Base-by-base conservation (phyloP, 2,797 vertebrate genomes). In the Sebastes elongatus region DNA sequence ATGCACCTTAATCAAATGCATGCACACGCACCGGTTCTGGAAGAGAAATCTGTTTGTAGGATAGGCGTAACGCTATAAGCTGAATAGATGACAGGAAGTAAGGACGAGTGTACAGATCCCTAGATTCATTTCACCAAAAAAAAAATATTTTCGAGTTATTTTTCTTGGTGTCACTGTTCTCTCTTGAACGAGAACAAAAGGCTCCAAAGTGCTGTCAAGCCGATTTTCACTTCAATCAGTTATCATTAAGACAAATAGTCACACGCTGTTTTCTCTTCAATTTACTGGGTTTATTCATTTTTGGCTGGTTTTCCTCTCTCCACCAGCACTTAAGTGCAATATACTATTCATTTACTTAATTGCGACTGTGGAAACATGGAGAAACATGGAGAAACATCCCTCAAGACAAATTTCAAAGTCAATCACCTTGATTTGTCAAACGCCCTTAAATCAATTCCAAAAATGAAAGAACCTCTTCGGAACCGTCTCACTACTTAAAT, bases 1-100 rank as follows among this genome's bases (percentile, higher is more conserved):
- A 62, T 28, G 46, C 68, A 46, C 32, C 16, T n/a, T 52, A 68
- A 68, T 83, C 25, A 60, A 52, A 87, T 83, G 68, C 83, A 35
- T 1, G 8, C 23, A 63, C 82, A 82, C 30, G 6, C 1, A 35
- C 63, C 23, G 1, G 27, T 13, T 28, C 27, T 16, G 57, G 13
- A 49, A 20, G 25, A 62, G 56, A 53, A 64, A 46, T 25, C 7
- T 27, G 14, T 18, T 14, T 8, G 27, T 2, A 7, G 7, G 62
- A 75, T 64, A 20, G 32, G 4, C 1, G 0, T 28, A 27, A 57
- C 46, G 35, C 33, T 32, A 4, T 67, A 32, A 57, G 53, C n/a
- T n/a, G 16, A 74, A 68, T 66, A 25, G 57, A 35, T 9, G 7
- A 7, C 27, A 13, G 25, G 20, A 22, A 27, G 16, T 6, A 13